These are phyloP conservation scores for Ypsolopha sequella DNA, from an alignment of 2,888 invertebrate genomes.

Conservation along the genomic window DNA sequence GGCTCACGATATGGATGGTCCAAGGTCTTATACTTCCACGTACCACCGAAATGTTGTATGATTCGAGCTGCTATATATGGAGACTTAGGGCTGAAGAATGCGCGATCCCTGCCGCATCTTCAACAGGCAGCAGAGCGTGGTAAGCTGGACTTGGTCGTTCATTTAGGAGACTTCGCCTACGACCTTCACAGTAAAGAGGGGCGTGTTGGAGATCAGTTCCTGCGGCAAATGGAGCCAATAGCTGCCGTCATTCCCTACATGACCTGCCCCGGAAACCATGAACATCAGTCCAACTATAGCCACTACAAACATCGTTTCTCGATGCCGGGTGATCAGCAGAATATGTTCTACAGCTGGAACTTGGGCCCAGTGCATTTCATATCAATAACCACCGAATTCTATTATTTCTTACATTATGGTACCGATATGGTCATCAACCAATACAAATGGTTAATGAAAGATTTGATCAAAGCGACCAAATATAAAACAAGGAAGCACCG, in stretches of 20 bases:
- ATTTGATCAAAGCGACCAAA: conserved; percentile 79
- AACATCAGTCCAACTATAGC: conserved; percentile 90
- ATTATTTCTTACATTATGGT: conserved; percentile 90
- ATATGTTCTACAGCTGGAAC: conserved; percentile 88
- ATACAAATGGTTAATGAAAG: conserved; percentile 87
- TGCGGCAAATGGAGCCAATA: conserved; percentile 91
- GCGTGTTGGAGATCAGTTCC: conserved; percentile 89
- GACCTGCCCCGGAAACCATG: conserved; percentile 93
- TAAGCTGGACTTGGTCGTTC: conserved; percentile 87
- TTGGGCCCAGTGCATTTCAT: conserved; percentile 94
- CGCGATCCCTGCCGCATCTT: conserved; percentile 53
- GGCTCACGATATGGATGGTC: too few species aligned
- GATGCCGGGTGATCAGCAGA: conserved; percentile 85
- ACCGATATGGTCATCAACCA: conserved; percentile 82
- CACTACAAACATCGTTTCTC: conserved; percentile 92
- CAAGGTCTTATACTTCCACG: too few species aligned
- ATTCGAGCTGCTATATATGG: too few species aligned
- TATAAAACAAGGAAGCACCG: conserved; percentile 77
- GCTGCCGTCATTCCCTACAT: conserved; percentile 93
- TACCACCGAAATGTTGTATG: too few species aligned
- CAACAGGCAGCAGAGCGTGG: conserved; percentile 86
- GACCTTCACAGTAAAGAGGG: conserved; percentile 89
- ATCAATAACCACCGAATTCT: conserved; percentile 93
- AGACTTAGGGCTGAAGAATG: too few species aligned
- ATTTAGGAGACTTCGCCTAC: conserved; percentile 96